A percentile compares a stretch with the other conserved stretches of the same genome.
Conservation (phyloP, 1,140 invertebrate species). For the Leptoteleia sp. region DNA sequence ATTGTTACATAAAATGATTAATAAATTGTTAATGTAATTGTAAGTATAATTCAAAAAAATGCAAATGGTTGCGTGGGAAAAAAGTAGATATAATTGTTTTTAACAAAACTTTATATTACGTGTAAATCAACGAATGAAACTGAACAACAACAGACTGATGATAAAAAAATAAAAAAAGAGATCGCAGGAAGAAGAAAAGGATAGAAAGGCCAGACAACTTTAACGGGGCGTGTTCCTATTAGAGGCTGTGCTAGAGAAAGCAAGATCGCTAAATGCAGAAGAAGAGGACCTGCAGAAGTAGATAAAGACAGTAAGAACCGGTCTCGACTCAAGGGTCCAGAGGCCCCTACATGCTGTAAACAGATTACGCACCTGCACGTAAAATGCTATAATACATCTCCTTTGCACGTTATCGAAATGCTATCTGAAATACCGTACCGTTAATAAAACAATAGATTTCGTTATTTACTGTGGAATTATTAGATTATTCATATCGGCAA, state of each 20-base stretch:
- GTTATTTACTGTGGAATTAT: no score
- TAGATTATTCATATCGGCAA: no score
- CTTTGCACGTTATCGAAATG: constrained; percentile 51
- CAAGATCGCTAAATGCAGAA: constrained; percentile 59
- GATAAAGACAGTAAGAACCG: constrained; percentile 60
- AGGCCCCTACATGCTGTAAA: constrained; percentile 63
- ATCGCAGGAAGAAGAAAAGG: constrained; percentile 39
- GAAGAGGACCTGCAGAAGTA: constrained; percentile 26
- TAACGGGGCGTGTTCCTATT: constrained; percentile 63
- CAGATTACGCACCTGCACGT: constrained; percentile 70
- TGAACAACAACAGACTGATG: constrained; percentile 19
- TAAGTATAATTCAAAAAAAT: no score
- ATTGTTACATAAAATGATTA: no score
- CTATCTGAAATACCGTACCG: constrained; percentile 35
- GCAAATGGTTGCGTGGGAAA: background rate
- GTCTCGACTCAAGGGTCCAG: constrained; percentile 53
- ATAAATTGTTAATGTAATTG: no score
- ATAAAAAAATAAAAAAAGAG: constrained; percentile 36
- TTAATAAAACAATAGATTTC: constrained; percentile 29
- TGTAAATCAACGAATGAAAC: constrained; percentile 18
- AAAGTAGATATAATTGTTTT: constrained; percentile 19
- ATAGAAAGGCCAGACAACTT: constrained; percentile 51
- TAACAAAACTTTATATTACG: constrained; percentile 11
- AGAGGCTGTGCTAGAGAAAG: constrained; percentile 69
- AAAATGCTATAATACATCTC: constrained; percentile 54